Conservation (phyloP, 2,797 vertebrate genomes). For the Trachops cirrhosus region DNA sequence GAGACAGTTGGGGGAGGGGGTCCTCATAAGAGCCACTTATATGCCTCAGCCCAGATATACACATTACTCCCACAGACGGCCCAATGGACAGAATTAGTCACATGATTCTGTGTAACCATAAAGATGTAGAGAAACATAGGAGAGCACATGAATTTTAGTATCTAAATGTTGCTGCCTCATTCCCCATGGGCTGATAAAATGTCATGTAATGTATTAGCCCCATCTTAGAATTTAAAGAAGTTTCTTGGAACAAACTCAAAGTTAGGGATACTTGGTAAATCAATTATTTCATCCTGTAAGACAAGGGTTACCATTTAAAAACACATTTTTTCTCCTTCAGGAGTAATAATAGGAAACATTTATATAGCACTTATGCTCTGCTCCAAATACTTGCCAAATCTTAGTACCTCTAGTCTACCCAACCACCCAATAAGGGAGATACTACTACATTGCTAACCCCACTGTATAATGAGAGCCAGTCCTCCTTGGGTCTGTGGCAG, state of each 20-base stretch:
- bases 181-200: not conserved
- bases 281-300: constrained; percentile 25
- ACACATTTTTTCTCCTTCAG: not conserved
- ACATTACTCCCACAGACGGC: not conserved
- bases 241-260: not conserved
- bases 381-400: not conserved
- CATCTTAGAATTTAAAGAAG: not conserved
- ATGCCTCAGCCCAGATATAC: not conserved
- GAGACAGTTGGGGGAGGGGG: not conserved
- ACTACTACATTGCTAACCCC: not conserved
- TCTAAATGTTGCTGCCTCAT: not conserved
- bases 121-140: not conserved
- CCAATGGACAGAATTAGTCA: not conserved
- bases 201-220: not conserved
- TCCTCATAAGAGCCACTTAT: not conserved
- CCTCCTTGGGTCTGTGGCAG: not conserved
- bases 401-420: not conserved
- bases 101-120: not conserved
- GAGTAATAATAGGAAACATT: not conserved
- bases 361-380: not conserved
- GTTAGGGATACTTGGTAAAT: not conserved
- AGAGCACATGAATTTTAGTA: not conserved
- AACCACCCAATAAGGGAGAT: not conserved
- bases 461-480: not conserved
- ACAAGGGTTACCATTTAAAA: not conserved